These are phyloP conservation scores for Stramonita haemastoma DNA, from an alignment of 2,888 invertebrate genomes.

Conservation along the genomic window DNA sequence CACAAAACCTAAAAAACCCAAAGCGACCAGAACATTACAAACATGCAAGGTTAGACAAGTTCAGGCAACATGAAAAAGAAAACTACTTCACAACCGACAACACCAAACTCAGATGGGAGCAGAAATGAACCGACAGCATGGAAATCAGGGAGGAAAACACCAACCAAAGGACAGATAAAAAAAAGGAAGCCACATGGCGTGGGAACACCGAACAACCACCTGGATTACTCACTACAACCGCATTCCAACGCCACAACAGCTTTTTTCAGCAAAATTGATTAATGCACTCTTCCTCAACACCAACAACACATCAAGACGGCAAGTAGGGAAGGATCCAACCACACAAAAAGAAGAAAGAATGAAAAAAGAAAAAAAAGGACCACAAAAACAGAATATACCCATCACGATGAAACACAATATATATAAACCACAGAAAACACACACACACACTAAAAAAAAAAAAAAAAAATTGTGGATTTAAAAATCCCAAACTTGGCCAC, in stretches of 20 bases:
- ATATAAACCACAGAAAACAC: slow-evolving; percentile 22
- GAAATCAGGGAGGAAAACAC: neutral
- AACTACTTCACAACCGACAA: slow-evolving; percentile 24
- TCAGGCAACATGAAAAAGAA: neutral
- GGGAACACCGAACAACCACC: neutral
- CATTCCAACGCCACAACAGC: neutral
- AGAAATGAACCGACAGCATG: slow-evolving; percentile 8
- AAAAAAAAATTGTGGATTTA: no score
- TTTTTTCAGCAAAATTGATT: neutral
- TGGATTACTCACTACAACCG: neutral
- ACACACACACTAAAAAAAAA: neutral
- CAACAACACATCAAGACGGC: neutral
- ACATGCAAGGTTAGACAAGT: neutral
- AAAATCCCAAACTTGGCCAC: no score
- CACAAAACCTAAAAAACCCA: no score
- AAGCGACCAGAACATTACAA: neutral
- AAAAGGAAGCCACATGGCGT: neutral
- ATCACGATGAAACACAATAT: slow-evolving; percentile 31
- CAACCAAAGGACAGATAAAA: slow-evolving; percentile 8
- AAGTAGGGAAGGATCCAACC: neutral
- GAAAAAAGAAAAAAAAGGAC: neutral
- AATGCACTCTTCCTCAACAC: neutral
- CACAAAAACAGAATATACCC: slow-evolving; percentile 3
- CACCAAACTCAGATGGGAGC: slow-evolving; percentile 27
- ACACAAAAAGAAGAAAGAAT: neutral